These are phyloP conservation scores for Pyrochroa serraticornis DNA, from an alignment of 2,888 invertebrate genomes.

Conservation along the genomic window DNA sequence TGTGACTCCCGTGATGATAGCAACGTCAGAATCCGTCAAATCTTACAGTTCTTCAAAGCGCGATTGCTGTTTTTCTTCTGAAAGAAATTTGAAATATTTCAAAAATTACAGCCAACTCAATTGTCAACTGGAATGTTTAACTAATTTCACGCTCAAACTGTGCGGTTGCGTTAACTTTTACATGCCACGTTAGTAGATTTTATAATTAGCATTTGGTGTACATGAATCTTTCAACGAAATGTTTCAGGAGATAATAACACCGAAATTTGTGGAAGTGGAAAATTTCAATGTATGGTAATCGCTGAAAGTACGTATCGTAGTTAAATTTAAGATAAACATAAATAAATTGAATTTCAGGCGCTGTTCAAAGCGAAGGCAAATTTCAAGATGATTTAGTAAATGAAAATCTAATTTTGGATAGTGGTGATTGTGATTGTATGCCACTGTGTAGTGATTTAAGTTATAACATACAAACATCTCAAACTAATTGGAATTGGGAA, in stretches of 20 bases:
- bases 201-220: too few species aligned
- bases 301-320: too few species aligned
- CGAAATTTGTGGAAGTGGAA: too few species aligned
- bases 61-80: slow-evolving; percentile 70
- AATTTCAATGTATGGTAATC: too few species aligned
- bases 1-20: slow-evolving; percentile 74
- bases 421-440: slow-evolving; percentile 51
- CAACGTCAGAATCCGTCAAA: slow-evolving; percentile 68
- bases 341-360: too few species aligned
- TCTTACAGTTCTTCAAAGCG: slow-evolving; percentile 67
- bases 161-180: slow-evolving; percentile 62
- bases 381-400: too few species aligned
- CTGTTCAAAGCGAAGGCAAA: too few species aligned
- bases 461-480: slow-evolving; percentile 51
- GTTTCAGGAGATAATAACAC: too few species aligned
- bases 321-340: too few species aligned
- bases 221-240: too few species aligned
- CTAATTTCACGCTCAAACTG: slow-evolving; percentile 67
- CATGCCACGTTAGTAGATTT: slow-evolving; percentile 67
- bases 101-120: slow-evolving; percentile 73
- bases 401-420: too few species aligned
- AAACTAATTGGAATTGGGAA: slow-evolving; percentile 45
- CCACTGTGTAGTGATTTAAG: slow-evolving; percentile 51
- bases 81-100: slow-evolving; percentile 68
- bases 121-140: slow-evolving; percentile 73